Percentiles rank a stretch among this genome's conserved stretches.
These are phyloP conservation scores for Channa argus DNA, from an alignment of 2,113 vertebrate genomes.

Conservation along the genomic window DNA sequence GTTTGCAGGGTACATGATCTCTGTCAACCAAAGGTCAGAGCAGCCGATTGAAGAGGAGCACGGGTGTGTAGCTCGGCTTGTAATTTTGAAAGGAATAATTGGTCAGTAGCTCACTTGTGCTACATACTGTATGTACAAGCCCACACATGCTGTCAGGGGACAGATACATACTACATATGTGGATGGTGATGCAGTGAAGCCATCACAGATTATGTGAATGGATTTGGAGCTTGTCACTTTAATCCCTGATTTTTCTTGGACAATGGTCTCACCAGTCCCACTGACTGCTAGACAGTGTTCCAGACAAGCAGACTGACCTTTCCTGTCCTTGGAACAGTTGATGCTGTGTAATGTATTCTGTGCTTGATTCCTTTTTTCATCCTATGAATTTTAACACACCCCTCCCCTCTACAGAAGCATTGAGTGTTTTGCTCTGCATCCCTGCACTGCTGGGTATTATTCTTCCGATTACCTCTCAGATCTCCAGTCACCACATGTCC, in stretches of 20 bases:
- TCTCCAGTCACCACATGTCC: constrained; percentile 72
- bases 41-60: constrained; percentile 45
- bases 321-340: constrained; percentile 72
- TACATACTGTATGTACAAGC: constrained; percentile 31
- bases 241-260: constrained; percentile 51
- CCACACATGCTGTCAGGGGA: constrained; percentile 38
- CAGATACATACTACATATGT: constrained; percentile 11
- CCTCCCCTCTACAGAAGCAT: constrained; percentile 14
- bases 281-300: constrained; percentile 42
- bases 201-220: constrained; percentile 46
- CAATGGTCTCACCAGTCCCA: constrained; percentile 38
- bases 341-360: constrained; percentile 75
- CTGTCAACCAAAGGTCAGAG: constrained; percentile 61
- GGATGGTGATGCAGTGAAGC: constrained; percentile 47
- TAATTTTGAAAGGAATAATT: constrained; percentile 47
- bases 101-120: constrained; percentile 43
- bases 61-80: constrained; percentile 30
- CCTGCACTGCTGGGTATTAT: constrained; percentile 67
- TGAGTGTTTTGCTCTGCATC: constrained; percentile 49
- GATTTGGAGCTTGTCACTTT: constrained; percentile 45
- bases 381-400: constrained; percentile 82
- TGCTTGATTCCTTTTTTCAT: constrained; percentile 70
- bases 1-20: constrained; percentile 52
- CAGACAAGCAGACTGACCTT: constrained; percentile 75
- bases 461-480: constrained; percentile 76